phyloP scores from a whole-genome alignment of 2,888 invertebrate genomes.

The Ctena decussata region DNA sequence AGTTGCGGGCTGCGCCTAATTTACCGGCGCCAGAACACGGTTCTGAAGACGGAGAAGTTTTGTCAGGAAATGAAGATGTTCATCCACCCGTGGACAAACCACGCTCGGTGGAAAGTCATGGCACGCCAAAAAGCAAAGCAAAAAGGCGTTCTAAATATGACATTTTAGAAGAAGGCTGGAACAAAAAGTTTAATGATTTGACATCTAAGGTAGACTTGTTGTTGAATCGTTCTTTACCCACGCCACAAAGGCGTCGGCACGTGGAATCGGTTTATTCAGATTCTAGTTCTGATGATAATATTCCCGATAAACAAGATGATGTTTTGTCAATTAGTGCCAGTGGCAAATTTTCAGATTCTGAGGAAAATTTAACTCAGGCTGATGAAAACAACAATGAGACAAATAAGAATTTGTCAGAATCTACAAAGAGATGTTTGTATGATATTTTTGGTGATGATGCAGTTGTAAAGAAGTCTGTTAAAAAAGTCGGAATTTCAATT shows the following conservation, averaged over 20 bases:
- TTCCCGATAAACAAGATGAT: neutral
- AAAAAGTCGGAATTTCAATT: too few relatives aligned
- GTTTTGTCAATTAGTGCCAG: conserved; percentile 1
- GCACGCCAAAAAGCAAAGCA: neutral
- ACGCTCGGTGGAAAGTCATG: neutral
- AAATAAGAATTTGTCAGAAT: too few relatives aligned
- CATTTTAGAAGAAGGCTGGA: neutral
- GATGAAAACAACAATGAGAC: too few relatives aligned
- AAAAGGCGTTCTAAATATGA: neutral
- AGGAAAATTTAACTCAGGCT: too few relatives aligned
- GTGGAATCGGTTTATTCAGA: neutral
- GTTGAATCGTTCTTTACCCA: neutral
- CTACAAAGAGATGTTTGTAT: too few relatives aligned
- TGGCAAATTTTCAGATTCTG: too few relatives aligned
- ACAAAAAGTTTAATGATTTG: neutral
- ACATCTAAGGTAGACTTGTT: neutral
- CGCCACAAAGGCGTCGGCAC: neutral
- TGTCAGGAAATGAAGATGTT: too few relatives aligned
- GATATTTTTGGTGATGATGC: too few relatives aligned
- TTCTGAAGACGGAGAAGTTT: neutral
- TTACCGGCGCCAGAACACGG: too few relatives aligned
- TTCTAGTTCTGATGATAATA: neutral
- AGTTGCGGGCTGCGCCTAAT: neutral
- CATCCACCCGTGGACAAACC: too few relatives aligned
- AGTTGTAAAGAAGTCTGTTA: too few relatives aligned